Conservation (phyloP, 2,113 vertebrate genomes). For the Cinclus cinclus region DNA sequence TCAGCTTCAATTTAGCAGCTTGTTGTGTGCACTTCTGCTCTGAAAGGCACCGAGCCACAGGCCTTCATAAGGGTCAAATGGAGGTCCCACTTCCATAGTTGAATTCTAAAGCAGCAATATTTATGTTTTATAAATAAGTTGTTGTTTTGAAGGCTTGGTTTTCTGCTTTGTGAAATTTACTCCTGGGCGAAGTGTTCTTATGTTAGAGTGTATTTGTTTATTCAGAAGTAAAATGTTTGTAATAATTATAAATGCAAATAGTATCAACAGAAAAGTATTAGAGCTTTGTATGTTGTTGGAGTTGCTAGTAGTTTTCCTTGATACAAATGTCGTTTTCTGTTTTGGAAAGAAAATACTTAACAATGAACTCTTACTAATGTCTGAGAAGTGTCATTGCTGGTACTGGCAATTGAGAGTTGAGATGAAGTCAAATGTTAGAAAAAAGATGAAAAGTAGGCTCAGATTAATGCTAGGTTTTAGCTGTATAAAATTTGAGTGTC, state of each 20-base stretch:
- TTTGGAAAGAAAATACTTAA: background rate
- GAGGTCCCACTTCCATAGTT: background rate
- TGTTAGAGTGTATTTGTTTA: background rate
- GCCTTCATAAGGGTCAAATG: background rate
- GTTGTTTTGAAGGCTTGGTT: background rate
- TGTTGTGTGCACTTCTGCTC: background rate
- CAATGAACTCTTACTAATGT: background rate
- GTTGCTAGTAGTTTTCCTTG: background rate
- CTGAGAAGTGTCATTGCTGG: background rate
- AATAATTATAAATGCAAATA: background rate
- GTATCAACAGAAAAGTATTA: background rate
- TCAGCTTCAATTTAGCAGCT: background rate
- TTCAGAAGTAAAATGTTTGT: background rate
- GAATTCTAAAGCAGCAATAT: background rate
- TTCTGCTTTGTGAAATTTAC: background rate
- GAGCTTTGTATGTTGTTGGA: background rate
- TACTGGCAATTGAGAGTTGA: background rate
- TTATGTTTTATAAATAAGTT: background rate
- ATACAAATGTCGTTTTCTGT: background rate
- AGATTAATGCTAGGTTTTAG: background rate
- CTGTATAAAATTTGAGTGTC: background rate
- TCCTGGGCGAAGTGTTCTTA: background rate
- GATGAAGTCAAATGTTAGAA: background rate
- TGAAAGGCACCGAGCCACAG: background rate
- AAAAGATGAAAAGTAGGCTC: background rate